phyloP scores from a whole-genome alignment of 2,797 vertebrate species.

The Momotus momota region DNA sequence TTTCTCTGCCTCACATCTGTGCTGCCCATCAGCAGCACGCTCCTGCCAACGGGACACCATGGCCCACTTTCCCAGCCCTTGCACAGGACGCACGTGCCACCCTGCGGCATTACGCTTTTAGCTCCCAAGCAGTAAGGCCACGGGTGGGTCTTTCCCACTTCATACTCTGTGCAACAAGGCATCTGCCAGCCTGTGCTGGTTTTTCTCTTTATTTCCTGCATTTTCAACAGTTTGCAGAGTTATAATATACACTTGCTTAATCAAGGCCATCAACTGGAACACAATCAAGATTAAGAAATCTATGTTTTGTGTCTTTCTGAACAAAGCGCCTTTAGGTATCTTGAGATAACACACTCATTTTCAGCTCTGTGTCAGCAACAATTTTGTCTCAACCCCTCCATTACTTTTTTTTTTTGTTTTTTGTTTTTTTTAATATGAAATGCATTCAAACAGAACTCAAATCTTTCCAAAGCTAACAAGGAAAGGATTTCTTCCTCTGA shows the following conservation, averaged over 20 bases:
- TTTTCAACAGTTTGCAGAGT: conserved; percentile 37
- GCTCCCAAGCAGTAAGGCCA: neutral
- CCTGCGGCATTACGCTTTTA: accelerated
- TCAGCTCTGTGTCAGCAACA: conserved; percentile 9
- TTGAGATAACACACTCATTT: conserved; percentile 9
- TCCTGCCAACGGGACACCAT: neutral
- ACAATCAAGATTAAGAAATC: neutral
- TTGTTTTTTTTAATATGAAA: neutral
- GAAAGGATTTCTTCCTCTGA: conserved; percentile 42
- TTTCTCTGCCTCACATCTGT: neutral
- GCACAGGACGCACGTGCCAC: accelerated
- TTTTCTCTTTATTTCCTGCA: neutral
- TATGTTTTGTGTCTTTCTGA: conserved; percentile 23
- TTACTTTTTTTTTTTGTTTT: neutral
- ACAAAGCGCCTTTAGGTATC: conserved; percentile 1
- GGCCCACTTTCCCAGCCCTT: neutral
- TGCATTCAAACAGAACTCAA: neutral
- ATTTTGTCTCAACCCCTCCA: neutral
- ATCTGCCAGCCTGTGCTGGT: neutral
- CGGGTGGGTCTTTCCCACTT: neutral
- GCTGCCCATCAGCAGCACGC: neutral
- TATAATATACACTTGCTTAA: conserved; percentile 7
- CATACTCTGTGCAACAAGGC: neutral
- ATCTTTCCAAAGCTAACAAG: conserved; percentile 64
- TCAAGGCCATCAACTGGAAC: conserved; percentile 13